A percentile compares a stretch with the other conserved stretches of the same genome.
Evolutionary conservation across 2,797 vertebrate genomes (phyloP).

Genomic region (Echeneis naucrates): DNA sequence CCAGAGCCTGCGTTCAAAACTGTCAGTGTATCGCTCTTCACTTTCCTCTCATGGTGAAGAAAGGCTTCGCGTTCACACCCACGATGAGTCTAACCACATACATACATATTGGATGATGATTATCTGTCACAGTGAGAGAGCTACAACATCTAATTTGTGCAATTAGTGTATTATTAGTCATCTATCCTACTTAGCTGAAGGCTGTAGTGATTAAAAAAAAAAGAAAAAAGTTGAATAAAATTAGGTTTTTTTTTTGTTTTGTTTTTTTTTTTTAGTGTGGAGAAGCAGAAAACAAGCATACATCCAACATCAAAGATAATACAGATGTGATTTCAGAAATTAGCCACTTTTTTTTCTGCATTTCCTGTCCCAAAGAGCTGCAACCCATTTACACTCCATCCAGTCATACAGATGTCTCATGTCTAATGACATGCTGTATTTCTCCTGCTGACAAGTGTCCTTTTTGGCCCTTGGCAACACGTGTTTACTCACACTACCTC

Average conservation of each 20-base stretch:
- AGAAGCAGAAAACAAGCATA: background rate
- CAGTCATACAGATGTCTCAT: slow-evolving; percentile 21
- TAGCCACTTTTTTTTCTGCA: slow-evolving; percentile 12
- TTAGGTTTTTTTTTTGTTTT: slow-evolving; percentile 3
- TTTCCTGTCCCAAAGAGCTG: slow-evolving; percentile 24
- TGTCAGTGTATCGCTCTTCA: slow-evolving; percentile 36
- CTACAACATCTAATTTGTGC: slow-evolving; percentile 63
- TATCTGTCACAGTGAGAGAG: slow-evolving; percentile 59
- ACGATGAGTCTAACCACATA: slow-evolving; percentile 63
- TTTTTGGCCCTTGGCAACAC: slow-evolving; percentile 61
- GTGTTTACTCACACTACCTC: slow-evolving; percentile 71
- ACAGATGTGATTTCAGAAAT: slow-evolving; percentile 9
- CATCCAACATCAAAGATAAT: background rate
- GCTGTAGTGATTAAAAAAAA: slow-evolving; percentile 39
- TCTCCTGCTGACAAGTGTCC: slow-evolving; percentile 68
- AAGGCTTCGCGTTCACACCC: slow-evolving; percentile 34
- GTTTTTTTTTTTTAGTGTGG: slow-evolving; percentile 11
- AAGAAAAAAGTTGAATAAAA: slow-evolving; percentile 15
- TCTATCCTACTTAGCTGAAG: slow-evolving; percentile 39
- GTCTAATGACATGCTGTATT: slow-evolving; percentile 45
- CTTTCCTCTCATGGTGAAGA: slow-evolving; percentile 39
- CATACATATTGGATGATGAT: slow-evolving; percentile 47
- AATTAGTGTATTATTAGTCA: slow-evolving; percentile 67
- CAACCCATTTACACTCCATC: slow-evolving; percentile 55
- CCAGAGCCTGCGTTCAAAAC: slow-evolving; percentile 15